Evolutionary conservation across 35 echinoderm and acorn worm species (phyloP), one percentile per base, ranked within the genome.

Genomic region (Apostichopus japonicus): DNA sequence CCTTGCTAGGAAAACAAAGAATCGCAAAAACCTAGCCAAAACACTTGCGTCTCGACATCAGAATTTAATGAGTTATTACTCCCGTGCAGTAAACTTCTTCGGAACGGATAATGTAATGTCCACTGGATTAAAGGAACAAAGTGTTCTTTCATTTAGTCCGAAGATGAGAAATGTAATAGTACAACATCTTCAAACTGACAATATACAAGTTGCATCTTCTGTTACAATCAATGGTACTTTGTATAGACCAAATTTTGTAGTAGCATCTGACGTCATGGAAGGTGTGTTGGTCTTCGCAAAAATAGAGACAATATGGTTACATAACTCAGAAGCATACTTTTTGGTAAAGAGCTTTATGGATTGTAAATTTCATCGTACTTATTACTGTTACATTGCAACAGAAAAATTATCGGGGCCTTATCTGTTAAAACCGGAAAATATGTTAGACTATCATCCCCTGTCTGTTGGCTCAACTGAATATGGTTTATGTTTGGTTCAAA

Each of bases 391-490:
- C 27, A 33, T 33, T 33, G 27, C 1, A 8, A 8, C 14, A 80
- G 6, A 4, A 25, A 25, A 25, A 13, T 23, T 27, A 33, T 33
- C 25, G 1, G 77, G 22, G 77, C 77, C 77, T 78, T 27, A 78
- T 33, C 22, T 21, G 13, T 23, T 23, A 3, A 21, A 44, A 44
- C 33, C 33, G 2, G 33, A 44, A 44, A 44, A 44, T 44, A 44
- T 44, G 2, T 44, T 44, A 44, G 33, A 44, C 33, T 44, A 44
- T 44, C 33, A 44, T 44, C 33, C 33, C 33, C 33, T 44, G 2
- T 78, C 77, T 23, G 77, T 23, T 78, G 11, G 77, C 77, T 78
- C 77, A 78, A 78, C 77, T 78, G 77, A 78, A 21, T 9, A 78
- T 17, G 77, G 77, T 78, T 78, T 78, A 21, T 78, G 77, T 27